Evolutionary conservation across 2,888 invertebrate species (phyloP).

Genomic region (Pedicia rivosa): DNA sequence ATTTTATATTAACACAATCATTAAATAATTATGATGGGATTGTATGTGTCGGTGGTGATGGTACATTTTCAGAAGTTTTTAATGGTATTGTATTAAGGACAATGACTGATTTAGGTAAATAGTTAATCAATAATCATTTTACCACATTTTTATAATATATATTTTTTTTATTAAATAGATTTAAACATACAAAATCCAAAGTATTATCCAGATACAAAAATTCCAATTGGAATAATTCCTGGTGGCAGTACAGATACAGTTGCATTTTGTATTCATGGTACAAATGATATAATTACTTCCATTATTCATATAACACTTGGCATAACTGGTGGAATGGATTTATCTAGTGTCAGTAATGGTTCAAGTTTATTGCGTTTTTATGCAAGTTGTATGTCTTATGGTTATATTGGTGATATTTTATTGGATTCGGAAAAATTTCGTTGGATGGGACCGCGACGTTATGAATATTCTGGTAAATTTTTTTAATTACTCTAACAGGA

Average conservation of each 20-base stretch:
- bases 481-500: constrained; percentile 44
- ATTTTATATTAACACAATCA: constrained; percentile 40
- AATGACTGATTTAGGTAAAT: constrained; percentile 29
- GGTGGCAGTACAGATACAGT: constrained; percentile 66
- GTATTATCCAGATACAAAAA: constrained; percentile 25
- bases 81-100: constrained; percentile 53
- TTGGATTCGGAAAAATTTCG: constrained; percentile 63
- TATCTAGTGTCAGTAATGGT: constrained; percentile 53
- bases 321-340: constrained; percentile 53
- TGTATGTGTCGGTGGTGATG: constrained; percentile 75
- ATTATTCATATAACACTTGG: constrained; percentile 71
- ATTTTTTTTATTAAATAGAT: constrained; percentile 7
- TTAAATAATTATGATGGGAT: constrained; percentile 48
- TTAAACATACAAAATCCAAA: constrained; percentile 21
- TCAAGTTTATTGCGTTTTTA: constrained; percentile 46
- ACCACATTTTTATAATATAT: neutral
- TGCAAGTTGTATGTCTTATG: constrained; percentile 66
- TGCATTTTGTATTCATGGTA: constrained; percentile 63
- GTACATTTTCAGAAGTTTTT: constrained; percentile 66
- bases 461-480: constrained; percentile 61
- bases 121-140: neutral
- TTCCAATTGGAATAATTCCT: constrained; percentile 42
- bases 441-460: constrained; percentile 75
- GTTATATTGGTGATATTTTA: constrained; percentile 71
- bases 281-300: constrained; percentile 61